Percentiles rank a stretch among this genome's conserved stretches.
Evolutionary conservation across 2,797 vertebrate species (phyloP).

Genomic region (Triplophysa yarkandensis): DNA sequence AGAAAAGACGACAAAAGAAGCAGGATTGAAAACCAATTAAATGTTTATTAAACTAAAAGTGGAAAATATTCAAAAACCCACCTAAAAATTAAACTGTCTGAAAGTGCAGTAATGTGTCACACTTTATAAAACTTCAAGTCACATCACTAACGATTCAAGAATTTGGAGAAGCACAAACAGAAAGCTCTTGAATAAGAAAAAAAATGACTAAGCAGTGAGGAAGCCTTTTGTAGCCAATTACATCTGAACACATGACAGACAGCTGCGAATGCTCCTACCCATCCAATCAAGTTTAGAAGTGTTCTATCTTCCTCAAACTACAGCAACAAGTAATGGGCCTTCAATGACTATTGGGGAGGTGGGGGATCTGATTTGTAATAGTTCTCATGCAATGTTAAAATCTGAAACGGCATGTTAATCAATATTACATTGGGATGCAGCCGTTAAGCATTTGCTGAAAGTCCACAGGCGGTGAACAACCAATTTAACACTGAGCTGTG

Average conservation of each 20-base stretch:
- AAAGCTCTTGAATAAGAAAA: background rate
- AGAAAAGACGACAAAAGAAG: background rate
- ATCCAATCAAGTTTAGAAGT: background rate
- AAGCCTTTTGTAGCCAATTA: background rate
- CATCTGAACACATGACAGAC: background rate
- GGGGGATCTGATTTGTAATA: slow-evolving; percentile 8
- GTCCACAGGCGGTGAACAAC: slow-evolving; percentile 24
- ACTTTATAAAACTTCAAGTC: background rate
- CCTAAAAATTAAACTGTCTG: slow-evolving; percentile 32
- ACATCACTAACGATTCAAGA: background rate
- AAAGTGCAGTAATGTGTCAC: background rate
- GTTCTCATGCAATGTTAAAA: slow-evolving; percentile 52
- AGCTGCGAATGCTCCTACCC: background rate
- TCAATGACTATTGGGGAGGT: background rate
- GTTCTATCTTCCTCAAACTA: background rate
- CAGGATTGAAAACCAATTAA: slow-evolving; percentile 21
- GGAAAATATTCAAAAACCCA: slow-evolving; percentile 36
- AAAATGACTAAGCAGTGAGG: slow-evolving; percentile 31
- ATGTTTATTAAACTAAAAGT: slow-evolving; percentile 56
- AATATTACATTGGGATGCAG: slow-evolving; percentile 26
- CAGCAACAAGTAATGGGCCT: slow-evolving; percentile 9
- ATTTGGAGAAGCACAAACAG: slow-evolving; percentile 1
- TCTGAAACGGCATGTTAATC: slow-evolving; percentile 32
- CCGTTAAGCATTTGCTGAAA: slow-evolving; percentile 11
- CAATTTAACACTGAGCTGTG: slow-evolving; percentile 3